Percentiles rank a stretch among this genome's conserved stretches.
phyloP scores from a whole-genome alignment of 1,140 invertebrate species.

The Zaprionus africanus region DNA sequence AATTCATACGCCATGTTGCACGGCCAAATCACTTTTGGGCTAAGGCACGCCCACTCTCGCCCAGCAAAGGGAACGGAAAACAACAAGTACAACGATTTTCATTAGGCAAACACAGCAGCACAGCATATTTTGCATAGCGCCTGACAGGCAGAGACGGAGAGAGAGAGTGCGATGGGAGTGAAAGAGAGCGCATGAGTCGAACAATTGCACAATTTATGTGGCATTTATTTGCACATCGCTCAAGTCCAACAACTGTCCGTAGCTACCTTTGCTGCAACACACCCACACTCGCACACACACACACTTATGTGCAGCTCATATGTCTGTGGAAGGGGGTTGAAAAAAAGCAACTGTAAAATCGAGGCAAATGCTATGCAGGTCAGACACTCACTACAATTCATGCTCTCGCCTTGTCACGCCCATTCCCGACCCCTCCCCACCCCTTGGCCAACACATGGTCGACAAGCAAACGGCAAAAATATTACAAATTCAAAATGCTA shows the following conservation, averaged over 20 bases:
- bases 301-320: slow-evolving; percentile 34
- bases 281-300: slow-evolving; percentile 1
- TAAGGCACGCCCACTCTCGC: not conserved
- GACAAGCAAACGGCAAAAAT: slow-evolving; percentile 73
- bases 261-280: slow-evolving; percentile 29
- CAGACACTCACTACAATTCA: slow-evolving; percentile 31
- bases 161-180: not conserved
- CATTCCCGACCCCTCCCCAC: not conserved
- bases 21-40: slow-evolving; percentile 66
- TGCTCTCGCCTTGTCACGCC: slow-evolving; percentile 1
- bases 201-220: slow-evolving; percentile 82
- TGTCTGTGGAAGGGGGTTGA: slow-evolving; percentile 49
- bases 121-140: slow-evolving; percentile 67
- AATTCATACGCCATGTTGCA: slow-evolving; percentile 81
- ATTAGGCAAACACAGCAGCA: slow-evolving; percentile 73
- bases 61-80: slow-evolving; percentile 15
- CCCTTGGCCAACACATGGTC: slow-evolving; percentile 46
- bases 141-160: not conserved
- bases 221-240: slow-evolving; percentile 75
- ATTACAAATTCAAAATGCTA: slow-evolving; percentile 83
- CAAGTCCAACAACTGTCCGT: slow-evolving; percentile 36
- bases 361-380: slow-evolving; percentile 36
- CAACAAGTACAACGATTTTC: slow-evolving; percentile 70
- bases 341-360: slow-evolving; percentile 25
- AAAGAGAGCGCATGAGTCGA: slow-evolving; percentile 43